Conservation (phyloP, 2,113 vertebrate genomes). For the Nanger granti region DNA sequence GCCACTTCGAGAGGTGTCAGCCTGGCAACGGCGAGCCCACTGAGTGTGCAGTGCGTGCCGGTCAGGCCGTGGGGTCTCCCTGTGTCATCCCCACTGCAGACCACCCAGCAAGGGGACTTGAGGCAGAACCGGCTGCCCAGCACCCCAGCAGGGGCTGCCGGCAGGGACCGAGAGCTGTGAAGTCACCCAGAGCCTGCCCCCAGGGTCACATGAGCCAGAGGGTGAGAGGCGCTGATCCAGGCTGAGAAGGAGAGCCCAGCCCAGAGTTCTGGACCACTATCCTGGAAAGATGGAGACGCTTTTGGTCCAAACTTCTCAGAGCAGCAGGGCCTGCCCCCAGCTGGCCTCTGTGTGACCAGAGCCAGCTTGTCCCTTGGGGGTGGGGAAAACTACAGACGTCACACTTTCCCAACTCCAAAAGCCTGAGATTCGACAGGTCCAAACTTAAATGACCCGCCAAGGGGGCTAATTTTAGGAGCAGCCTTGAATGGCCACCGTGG, state of each 20-base stretch:
- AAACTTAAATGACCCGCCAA: rapidly evolving
- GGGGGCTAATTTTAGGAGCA: background rate
- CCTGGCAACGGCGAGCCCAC: rapidly evolving
- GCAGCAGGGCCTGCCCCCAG: background rate
- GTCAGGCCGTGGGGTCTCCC: background rate
- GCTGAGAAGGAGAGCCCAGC: background rate
- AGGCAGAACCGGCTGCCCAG: background rate
- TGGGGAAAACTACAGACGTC: too few relatives aligned
- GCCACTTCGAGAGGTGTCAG: rapidly evolving
- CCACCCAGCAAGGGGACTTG: rapidly evolving
- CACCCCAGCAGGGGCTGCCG: background rate
- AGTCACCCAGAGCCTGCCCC: background rate
- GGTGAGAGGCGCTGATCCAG: background rate
- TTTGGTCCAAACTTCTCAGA: background rate
- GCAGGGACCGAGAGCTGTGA: rapidly evolving
- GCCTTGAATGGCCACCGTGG: rapidly evolving
- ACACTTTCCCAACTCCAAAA: background rate
- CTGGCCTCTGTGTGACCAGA: background rate
- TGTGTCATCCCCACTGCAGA: background rate
- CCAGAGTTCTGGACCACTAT: background rate
- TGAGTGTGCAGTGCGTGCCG: rapidly evolving
- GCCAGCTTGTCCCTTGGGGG: background rate
- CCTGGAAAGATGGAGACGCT: background rate
- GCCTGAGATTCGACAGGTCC: background rate
- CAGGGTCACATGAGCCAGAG: rapidly evolving